Conservation (phyloP, 2,113 vertebrate species). For the Brevimyrus niger region DNA sequence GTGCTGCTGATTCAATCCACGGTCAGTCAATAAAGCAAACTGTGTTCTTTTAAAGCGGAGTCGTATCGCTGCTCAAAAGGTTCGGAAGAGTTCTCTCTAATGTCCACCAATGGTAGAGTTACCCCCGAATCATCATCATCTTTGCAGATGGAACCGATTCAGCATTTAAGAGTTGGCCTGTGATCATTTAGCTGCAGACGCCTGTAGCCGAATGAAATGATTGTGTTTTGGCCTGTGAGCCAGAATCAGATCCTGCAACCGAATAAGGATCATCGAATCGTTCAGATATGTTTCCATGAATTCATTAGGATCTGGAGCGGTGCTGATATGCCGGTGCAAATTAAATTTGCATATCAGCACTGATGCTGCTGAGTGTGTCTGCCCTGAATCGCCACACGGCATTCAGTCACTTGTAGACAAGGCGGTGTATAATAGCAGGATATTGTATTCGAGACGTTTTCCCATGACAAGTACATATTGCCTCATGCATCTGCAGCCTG, state of each 20-base stretch:
- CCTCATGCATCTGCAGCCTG: not conserved
- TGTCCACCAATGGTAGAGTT: not conserved
- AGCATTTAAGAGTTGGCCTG: slow-evolving; percentile 10
- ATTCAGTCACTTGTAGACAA: not conserved
- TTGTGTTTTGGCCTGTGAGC: not conserved
- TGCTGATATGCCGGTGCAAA: not conserved
- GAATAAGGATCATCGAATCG: not conserved
- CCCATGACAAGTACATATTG: not conserved
- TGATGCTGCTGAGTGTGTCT: not conserved
- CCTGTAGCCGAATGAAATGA: not conserved
- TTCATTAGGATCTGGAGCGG: not conserved
- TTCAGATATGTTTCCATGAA: not conserved
- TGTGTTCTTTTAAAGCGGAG: not conserved
- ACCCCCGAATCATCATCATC: not conserved
- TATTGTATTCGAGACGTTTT: not conserved
- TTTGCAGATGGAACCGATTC: slow-evolving; percentile 8
- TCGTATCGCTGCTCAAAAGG: not conserved
- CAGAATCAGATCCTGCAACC: not conserved
- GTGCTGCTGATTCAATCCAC: not conserved
- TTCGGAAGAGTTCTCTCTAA: not conserved
- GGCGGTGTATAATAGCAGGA: not conserved
- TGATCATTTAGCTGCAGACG: slow-evolving; percentile 2
- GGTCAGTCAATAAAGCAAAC: not conserved
- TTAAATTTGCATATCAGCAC: not conserved
- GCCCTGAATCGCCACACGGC: not conserved